Conservation (phyloP, 2,113 vertebrate genomes). For the Collichthys lucidus region DNA sequence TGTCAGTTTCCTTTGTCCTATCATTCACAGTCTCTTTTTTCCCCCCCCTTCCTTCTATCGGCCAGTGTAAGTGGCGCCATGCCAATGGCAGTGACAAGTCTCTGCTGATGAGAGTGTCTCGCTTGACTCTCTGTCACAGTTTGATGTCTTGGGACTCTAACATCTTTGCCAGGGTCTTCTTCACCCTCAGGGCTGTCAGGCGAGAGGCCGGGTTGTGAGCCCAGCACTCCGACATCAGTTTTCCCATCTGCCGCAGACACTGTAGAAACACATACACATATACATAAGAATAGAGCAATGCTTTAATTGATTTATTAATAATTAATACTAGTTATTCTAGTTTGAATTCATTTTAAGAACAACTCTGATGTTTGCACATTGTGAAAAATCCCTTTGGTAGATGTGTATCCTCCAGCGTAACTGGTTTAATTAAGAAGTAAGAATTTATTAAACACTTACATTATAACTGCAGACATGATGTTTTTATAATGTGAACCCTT, state of each 20-base stretch:
- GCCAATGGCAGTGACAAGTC: constrained; percentile 62
- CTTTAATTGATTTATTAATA: background rate
- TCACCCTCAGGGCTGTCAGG: constrained; percentile 95
- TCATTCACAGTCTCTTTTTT: constrained; percentile 50
- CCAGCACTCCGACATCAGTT: constrained; percentile 98
- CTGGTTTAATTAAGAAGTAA: background rate
- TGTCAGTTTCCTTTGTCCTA: constrained; percentile 43
- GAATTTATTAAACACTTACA: background rate
- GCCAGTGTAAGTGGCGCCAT: constrained; percentile 45
- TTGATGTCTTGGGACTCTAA: constrained; percentile 98
- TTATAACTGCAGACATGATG: background rate
- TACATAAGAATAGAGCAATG: background rate
- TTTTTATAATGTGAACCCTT: background rate
- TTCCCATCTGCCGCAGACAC: constrained; percentile 96
- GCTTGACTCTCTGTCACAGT: constrained; percentile 84
- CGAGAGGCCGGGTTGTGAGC: constrained; percentile 94
- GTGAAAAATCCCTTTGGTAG: background rate
- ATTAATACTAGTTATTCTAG: background rate
- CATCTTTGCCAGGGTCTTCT: constrained; percentile 98
- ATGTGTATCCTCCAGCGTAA: background rate
- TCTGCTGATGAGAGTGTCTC: constrained; percentile 49
- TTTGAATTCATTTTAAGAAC: background rate
- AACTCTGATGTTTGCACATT: background rate
- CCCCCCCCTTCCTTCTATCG: constrained; percentile 52
- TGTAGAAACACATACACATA: constrained; percentile 66